phyloP scores from a whole-genome alignment of 1,140 invertebrate genomes.

The Neotoxoptera formosana region DNA sequence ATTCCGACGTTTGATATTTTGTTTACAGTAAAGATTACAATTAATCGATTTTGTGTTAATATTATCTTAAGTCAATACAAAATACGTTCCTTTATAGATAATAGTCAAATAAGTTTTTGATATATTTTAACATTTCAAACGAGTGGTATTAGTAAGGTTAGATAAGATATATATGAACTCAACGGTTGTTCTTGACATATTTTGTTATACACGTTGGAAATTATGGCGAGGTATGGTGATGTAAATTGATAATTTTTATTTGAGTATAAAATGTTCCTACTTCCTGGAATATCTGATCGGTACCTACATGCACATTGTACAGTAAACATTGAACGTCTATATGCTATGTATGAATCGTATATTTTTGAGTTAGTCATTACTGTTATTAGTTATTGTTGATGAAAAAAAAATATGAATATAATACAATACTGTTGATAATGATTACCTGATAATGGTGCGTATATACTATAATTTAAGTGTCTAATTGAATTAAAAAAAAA shows the following conservation, averaged over 20 bases:
- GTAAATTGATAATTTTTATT: neutral
- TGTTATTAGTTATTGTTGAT: neutral
- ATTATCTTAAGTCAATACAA: neutral
- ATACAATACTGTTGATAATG: neutral
- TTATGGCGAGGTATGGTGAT: neutral
- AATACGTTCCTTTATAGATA: neutral
- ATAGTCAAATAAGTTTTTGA: neutral
- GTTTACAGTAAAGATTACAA: no score
- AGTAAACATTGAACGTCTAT: no score
- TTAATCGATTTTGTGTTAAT: neutral
- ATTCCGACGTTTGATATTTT: neutral
- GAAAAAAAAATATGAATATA: neutral
- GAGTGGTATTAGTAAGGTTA: neutral
- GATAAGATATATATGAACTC: neutral
- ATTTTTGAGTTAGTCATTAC: neutral
- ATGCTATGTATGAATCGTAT: no score
- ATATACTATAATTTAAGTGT: neutral
- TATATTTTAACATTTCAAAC: neutral
- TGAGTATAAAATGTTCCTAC: neutral
- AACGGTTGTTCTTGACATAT: neutral
- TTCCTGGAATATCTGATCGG: neutral
- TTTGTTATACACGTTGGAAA: neutral
- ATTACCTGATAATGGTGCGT: neutral
- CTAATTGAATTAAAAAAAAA: neutral
- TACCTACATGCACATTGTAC: neutral